phyloP scores from a whole-genome alignment of 2,797 vertebrate species.

The Pseudocheirus occidentalis region DNA sequence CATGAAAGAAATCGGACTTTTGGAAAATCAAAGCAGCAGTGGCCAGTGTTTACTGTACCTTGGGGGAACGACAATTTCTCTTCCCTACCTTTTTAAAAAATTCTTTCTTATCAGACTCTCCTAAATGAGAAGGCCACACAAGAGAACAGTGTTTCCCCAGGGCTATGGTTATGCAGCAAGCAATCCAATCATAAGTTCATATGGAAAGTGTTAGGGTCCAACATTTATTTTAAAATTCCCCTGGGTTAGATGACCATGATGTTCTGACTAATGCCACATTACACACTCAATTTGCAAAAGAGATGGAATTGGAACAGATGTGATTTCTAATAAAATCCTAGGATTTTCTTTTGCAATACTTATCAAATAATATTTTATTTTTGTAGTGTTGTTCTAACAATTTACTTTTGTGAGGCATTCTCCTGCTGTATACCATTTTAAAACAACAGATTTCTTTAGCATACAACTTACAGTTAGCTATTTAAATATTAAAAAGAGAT shows the following conservation, averaged over 20 bases:
- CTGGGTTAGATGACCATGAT: not conserved
- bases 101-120: not conserved
- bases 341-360: conserved; percentile 7
- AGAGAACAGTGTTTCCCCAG: not conserved
- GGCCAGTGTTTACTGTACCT: not conserved
- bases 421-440: not conserved
- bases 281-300: conserved; percentile 46
- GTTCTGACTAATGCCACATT: conserved; percentile 30
- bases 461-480: not conserved
- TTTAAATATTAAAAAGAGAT: conserved; percentile 18
- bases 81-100: not conserved
- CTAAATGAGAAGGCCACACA: not conserved
- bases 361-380: conserved; percentile 51
- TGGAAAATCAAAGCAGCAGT: not conserved
- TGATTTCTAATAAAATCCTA: conserved; percentile 48
- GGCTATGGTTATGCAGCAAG: not conserved
- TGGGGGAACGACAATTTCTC: not conserved
- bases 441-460: conserved; percentile 53
- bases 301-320: conserved; percentile 50
- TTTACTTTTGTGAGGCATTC: conserved; percentile 46
- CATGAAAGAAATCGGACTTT: not conserved
- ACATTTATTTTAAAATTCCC: not conserved
- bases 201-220: conserved; percentile 30
- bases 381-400: conserved; percentile 33
- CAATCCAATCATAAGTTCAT: not conserved